Conservation (phyloP, 2,888 invertebrate genomes). For the Drosophila leonis region DNA sequence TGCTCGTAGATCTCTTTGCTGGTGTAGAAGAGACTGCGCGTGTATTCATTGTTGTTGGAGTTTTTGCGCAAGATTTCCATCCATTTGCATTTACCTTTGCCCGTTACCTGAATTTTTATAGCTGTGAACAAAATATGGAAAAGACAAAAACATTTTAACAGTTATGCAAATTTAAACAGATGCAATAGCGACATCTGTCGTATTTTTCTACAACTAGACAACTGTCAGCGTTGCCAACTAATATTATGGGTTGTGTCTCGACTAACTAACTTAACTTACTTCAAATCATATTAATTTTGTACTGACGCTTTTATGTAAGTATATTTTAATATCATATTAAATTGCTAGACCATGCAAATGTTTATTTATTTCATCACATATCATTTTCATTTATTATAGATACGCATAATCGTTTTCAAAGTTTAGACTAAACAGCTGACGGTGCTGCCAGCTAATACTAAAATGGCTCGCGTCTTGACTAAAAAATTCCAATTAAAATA, state of each 20-base stretch:
- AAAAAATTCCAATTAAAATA: no score
- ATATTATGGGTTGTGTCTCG: neutral
- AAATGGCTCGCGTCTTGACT: neutral
- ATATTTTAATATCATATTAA: no score
- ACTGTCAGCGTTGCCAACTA: neutral
- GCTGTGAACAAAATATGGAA: slow-evolving; percentile 59
- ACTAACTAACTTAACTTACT: neutral
- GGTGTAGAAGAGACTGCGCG: slow-evolving; percentile 83
- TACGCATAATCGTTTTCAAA: neutral
- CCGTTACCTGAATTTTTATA: slow-evolving; percentile 84
- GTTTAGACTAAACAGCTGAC: neutral
- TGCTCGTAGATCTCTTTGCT: slow-evolving; percentile 84
- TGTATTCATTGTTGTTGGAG: slow-evolving; percentile 78
- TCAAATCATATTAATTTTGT: neutral
- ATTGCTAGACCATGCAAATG: no score
- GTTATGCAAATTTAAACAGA: neutral
- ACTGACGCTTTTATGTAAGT: neutral
- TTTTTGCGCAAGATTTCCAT: slow-evolving; percentile 84
- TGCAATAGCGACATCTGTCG: slow-evolving; percentile 5
- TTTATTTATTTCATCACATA: neutral
- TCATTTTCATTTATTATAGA: neutral
- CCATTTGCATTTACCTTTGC: slow-evolving; percentile 85
- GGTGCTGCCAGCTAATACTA: neutral
- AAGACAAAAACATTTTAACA: neutral
- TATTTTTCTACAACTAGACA: neutral